These are phyloP conservation scores for Bettongia penicillata DNA, from an alignment of 2,113 vertebrate species.

Conservation along the genomic window DNA sequence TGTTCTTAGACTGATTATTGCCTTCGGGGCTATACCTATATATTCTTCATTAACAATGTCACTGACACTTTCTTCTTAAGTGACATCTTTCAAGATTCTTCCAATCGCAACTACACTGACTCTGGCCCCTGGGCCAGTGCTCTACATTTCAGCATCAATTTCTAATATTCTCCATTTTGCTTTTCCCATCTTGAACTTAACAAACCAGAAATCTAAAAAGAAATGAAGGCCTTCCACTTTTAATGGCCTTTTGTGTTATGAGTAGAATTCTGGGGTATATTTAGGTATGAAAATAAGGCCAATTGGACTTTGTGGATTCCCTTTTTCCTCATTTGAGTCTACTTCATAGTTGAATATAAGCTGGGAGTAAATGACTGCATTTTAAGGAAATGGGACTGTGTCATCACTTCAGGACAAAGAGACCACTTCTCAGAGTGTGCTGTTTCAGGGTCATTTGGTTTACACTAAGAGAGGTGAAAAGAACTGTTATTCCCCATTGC, in stretches of 20 bases:
- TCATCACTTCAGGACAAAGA: conserved; percentile 36
- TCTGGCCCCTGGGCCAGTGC: not conserved
- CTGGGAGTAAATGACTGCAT: conserved; percentile 44
- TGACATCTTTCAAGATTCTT: conserved; percentile 10
- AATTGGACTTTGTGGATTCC: conserved; percentile 33
- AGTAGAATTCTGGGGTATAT: conserved; percentile 52
- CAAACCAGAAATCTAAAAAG: conserved; percentile 36
- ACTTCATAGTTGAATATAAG: conserved; percentile 71
- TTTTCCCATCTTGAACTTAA: not conserved
- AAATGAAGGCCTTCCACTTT: conserved; percentile 17
- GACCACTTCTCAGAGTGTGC: conserved; percentile 41
- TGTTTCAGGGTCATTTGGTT: not conserved
- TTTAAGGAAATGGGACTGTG: conserved; percentile 59
- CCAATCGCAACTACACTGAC: not conserved
- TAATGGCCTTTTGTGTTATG: conserved; percentile 6
- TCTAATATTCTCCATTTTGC: conserved; percentile 37
- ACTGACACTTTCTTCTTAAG: not conserved
- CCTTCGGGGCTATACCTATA: not conserved
- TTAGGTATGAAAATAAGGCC: conserved; percentile 71
- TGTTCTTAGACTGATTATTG: conserved; percentile 8
- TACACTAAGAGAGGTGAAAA: conserved; percentile 19
- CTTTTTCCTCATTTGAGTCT: conserved; percentile 73
- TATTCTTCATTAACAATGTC: not conserved
- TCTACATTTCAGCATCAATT: conserved; percentile 21
- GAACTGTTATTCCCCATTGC: not conserved